phyloP scores from a whole-genome alignment of 2,888 invertebrate genomes.

The Ennomos fuscantarius region DNA sequence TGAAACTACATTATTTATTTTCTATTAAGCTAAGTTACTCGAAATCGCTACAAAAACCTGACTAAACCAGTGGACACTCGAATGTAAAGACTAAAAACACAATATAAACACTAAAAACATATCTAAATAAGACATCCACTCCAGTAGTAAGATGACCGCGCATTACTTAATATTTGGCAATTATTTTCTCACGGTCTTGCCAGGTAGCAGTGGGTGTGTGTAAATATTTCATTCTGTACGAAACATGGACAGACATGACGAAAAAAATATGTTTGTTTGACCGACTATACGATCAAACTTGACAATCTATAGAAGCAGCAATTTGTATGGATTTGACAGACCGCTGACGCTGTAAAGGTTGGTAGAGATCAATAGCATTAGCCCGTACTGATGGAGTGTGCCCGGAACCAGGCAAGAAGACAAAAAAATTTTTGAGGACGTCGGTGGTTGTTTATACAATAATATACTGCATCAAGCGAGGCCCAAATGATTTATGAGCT shows the following conservation, averaged over 20 bases:
- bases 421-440: too few relatives aligned
- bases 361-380: too few relatives aligned
- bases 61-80: background rate
- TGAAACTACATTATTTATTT: too few relatives aligned
- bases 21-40: background rate
- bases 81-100: background rate
- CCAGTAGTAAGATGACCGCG: conserved; percentile 9
- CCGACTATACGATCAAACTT: too few relatives aligned
- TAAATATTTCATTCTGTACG: conserved; percentile 2
- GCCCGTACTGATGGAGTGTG: too few relatives aligned
- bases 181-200: conserved; percentile 20
- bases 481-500: too few relatives aligned
- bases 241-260: background rate
- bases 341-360: too few relatives aligned
- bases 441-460: too few relatives aligned
- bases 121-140: background rate
- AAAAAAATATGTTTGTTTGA: background rate
- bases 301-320: too few relatives aligned
- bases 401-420: too few relatives aligned
- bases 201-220: conserved; percentile 8
- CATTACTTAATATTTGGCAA: conserved; percentile 21
- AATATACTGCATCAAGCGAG: too few relatives aligned
- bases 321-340: too few relatives aligned
- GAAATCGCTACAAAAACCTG: background rate
- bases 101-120: conserved; percentile 3